Conservation (phyloP, 1,140 invertebrate species). For the Halictus rubicundus region DNA sequence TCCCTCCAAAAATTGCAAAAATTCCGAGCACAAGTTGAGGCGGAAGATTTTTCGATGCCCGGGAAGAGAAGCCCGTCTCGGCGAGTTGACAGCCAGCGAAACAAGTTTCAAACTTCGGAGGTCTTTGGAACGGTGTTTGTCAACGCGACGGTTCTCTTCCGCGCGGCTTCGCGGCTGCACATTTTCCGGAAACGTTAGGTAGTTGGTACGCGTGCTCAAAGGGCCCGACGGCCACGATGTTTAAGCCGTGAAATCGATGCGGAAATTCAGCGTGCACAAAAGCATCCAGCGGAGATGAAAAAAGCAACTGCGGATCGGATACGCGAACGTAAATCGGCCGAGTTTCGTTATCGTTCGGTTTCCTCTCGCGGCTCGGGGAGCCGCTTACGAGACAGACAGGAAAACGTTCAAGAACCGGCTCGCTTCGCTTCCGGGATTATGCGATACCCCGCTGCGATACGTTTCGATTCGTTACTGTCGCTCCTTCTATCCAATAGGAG, state of each 20-base stretch:
- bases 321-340: background rate
- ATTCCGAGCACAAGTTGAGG: too few relatives aligned
- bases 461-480: slow-evolving; percentile 28
- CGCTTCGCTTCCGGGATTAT: slow-evolving; percentile 22
- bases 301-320: background rate
- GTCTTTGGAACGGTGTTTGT: too few relatives aligned
- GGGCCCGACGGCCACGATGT: background rate
- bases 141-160: too few relatives aligned
- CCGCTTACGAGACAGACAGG: background rate
- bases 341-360: background rate
- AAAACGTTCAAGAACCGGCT: slow-evolving; percentile 17
- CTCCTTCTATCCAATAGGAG: background rate
- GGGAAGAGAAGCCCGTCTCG: too few relatives aligned
- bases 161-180: too few relatives aligned
- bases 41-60: too few relatives aligned
- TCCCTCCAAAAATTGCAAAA: too few relatives aligned
- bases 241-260: background rate
- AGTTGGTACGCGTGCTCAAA: background rate
- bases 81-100: too few relatives aligned
- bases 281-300: background rate
- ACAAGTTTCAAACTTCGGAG: too few relatives aligned
- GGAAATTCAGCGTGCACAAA: background rate
- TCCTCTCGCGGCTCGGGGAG: background rate
- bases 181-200: background rate
- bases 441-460: slow-evolving; percentile 2